These are phyloP conservation scores for Ginglymostoma cirratum DNA, from an alignment of 2,113 vertebrate genomes.

Conservation along the genomic window DNA sequence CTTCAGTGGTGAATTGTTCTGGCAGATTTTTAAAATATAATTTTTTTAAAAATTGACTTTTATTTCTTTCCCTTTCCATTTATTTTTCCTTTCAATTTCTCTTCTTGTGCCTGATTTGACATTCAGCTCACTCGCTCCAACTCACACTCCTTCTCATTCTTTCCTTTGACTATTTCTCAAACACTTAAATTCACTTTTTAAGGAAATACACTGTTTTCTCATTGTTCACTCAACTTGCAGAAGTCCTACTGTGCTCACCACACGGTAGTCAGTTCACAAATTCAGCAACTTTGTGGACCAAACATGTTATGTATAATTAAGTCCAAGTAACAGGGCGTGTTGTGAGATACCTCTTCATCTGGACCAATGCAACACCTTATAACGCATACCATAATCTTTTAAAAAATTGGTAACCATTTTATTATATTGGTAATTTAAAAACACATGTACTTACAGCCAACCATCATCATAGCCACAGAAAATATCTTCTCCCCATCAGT, in stretches of 20 bases:
- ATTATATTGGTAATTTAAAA: neutral
- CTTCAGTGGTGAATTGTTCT: neutral
- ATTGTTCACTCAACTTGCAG: neutral
- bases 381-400: neutral
- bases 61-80: neutral
- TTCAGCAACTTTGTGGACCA: neutral
- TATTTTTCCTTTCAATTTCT: neutral
- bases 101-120: neutral
- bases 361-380: neutral
- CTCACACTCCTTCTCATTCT: neutral
- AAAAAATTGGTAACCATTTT: no score
- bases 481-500: conserved; percentile 97
- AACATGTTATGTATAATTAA: neutral
- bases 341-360: no score
- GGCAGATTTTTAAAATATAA: neutral
- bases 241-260: neutral
- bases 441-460: conserved; percentile 81
- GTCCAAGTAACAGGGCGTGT: neutral
- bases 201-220: neutral
- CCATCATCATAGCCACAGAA: conserved; percentile 99
- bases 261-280: neutral
- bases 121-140: neutral
- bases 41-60: neutral
- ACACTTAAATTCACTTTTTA: neutral
- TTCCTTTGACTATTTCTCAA: neutral